phyloP scores from a whole-genome alignment of 1,140 invertebrate genomes.

The Octopus sinensis region DNA sequence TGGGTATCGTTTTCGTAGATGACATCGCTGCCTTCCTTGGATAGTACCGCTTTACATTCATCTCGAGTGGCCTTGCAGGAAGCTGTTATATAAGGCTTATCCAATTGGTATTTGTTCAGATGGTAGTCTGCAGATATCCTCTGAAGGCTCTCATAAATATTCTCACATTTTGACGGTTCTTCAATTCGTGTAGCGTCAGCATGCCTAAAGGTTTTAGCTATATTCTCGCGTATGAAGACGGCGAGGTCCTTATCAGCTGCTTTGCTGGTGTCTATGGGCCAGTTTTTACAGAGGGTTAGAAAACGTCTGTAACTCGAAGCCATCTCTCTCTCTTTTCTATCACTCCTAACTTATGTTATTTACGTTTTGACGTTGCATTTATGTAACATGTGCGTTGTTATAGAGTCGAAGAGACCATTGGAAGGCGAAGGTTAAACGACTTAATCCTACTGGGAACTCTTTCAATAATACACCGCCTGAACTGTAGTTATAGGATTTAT shows the following conservation, averaged over 20 bases:
- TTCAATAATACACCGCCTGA: too few species aligned
- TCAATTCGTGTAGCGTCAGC: background rate
- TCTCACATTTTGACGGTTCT: background rate
- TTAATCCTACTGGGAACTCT: too few species aligned
- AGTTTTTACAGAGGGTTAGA: background rate
- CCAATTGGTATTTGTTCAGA: background rate
- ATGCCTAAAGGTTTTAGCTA: background rate
- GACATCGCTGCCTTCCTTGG: background rate
- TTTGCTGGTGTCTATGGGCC: background rate
- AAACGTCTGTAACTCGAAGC: background rate
- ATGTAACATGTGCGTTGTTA: too few species aligned
- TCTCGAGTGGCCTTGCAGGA: background rate
- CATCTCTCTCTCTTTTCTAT: background rate
- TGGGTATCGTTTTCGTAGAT: background rate
- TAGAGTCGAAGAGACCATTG: too few species aligned
- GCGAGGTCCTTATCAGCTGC: background rate
- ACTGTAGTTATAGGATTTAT: too few species aligned
- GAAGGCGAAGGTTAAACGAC: too few species aligned
- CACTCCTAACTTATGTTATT: too few species aligned
- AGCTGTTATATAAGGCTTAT: background rate
- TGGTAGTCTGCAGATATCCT: background rate
- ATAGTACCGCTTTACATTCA: background rate
- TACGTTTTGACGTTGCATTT: too few species aligned
- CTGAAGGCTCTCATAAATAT: background rate
- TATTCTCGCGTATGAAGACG: slow-evolving; percentile 1